phyloP scores from a whole-genome alignment of 2,797 vertebrate species.

The Malacoctenus gilli region DNA sequence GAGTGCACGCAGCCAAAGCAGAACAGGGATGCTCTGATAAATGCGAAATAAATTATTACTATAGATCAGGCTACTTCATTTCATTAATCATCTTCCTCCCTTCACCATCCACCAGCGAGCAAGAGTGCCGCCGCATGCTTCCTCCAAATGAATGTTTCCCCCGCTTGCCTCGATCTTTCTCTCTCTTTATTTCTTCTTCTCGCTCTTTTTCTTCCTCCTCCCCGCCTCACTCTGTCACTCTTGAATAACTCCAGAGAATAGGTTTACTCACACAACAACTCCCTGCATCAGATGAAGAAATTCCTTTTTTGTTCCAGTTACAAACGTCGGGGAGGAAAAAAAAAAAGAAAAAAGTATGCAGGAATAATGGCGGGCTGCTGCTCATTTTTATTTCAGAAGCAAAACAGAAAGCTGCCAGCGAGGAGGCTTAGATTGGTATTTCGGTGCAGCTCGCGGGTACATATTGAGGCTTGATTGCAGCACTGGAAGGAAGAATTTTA shows the following conservation, averaged over 20 bases:
- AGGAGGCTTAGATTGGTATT: conserved; percentile 38
- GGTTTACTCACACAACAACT: conserved; percentile 41
- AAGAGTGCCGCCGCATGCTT: conserved; percentile 31
- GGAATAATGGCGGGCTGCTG: conserved; percentile 32
- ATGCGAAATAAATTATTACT: conserved; percentile 58
- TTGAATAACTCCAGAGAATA: conserved; percentile 36
- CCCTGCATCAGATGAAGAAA: conserved; percentile 56
- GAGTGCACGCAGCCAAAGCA: conserved; percentile 36
- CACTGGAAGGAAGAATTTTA: conserved; percentile 54
- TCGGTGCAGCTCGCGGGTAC: conserved; percentile 45
- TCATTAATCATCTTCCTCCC: conserved; percentile 60
- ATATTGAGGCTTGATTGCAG: conserved; percentile 62
- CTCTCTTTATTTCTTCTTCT: conserved; percentile 27
- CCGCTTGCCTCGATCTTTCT: conserved; percentile 45
- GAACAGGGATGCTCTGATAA: conserved; percentile 38
- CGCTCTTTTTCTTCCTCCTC: neutral
- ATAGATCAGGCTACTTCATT: conserved; percentile 48
- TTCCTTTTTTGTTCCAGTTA: conserved; percentile 44
- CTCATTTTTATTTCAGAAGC: conserved; percentile 29
- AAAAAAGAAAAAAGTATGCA: conserved; percentile 10
- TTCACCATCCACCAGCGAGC: conserved; percentile 47
- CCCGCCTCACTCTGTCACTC: conserved; percentile 31
- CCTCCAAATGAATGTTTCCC: conserved; percentile 49
- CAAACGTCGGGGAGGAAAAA: too few relatives aligned
- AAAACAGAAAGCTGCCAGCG: conserved; percentile 19